These are phyloP conservation scores for Anniella stebbinsi DNA, from an alignment of 2,797 vertebrate species.

Conservation along the genomic window DNA sequence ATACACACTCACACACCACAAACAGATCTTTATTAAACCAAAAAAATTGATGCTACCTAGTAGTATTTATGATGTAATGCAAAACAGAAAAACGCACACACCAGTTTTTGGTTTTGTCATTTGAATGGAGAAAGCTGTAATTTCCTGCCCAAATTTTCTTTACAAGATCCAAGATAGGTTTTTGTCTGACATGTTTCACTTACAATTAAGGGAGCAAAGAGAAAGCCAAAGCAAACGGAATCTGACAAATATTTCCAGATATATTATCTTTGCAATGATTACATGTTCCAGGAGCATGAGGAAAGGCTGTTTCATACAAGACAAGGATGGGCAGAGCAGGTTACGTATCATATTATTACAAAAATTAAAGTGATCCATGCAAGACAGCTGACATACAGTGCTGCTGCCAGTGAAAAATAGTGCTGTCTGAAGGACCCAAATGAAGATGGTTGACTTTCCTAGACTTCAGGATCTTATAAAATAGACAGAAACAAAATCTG, in stretches of 20 bases:
- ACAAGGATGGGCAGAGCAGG: neutral
- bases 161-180: neutral
- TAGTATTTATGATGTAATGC: neutral
- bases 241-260: conserved; percentile 2
- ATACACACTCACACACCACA: neutral
- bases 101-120: neutral
- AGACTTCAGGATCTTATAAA: neutral
- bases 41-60: neutral
- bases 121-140: neutral
- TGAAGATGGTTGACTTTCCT: conserved; percentile 8
- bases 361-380: neutral
- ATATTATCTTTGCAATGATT: neutral
- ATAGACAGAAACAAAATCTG: neutral
- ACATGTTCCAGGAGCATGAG: neutral
- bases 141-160: neutral
- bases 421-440: neutral
- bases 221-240: neutral
- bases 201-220: neutral
- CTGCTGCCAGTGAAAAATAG: neutral
- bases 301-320: neutral
- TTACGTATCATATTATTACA: conserved; percentile 31
- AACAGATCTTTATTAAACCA: neutral
- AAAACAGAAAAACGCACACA: neutral
- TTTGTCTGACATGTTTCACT: neutral
- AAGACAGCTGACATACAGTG: neutral